phyloP scores from a whole-genome alignment of 2,888 invertebrate genomes.

The Tachina lurida region DNA sequence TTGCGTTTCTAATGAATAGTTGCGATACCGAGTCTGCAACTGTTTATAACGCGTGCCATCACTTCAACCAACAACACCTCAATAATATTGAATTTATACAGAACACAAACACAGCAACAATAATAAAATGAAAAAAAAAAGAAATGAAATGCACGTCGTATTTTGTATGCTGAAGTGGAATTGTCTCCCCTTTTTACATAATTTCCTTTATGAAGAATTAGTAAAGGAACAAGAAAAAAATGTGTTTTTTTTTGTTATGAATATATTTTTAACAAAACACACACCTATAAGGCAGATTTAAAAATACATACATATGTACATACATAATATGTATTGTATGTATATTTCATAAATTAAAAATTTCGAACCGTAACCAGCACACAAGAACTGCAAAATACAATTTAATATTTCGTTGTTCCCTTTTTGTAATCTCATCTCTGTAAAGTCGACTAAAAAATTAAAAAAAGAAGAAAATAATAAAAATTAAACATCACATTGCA shows the following conservation, averaged over 20 bases:
- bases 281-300: slow-evolving; percentile 37
- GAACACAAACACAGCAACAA: slow-evolving; percentile 52
- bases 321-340: too few relatives aligned
- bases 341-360: slow-evolving; percentile 60
- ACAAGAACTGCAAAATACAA: slow-evolving; percentile 47
- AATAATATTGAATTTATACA: slow-evolving; percentile 69
- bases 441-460: slow-evolving; percentile 36
- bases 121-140: slow-evolving; percentile 56
- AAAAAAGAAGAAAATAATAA: slow-evolving; percentile 45
- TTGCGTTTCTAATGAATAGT: slow-evolving; percentile 58
- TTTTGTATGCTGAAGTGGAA: slow-evolving; percentile 59
- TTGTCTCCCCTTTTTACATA: slow-evolving; percentile 58
- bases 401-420: slow-evolving; percentile 26
- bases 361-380: slow-evolving; percentile 54
- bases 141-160: slow-evolving; percentile 53
- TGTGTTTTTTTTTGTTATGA: slow-evolving; percentile 24
- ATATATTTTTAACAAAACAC: slow-evolving; percentile 15
- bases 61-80: slow-evolving; percentile 70
- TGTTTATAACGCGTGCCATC: slow-evolving; percentile 71
- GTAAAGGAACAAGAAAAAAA: slow-evolving; percentile 50
- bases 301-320: slow-evolving; percentile 34
- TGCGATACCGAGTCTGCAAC: slow-evolving; percentile 64
- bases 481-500: slow-evolving; percentile 58
- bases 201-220: slow-evolving; percentile 54
- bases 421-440: slow-evolving; percentile 17